A percentile compares a stretch with the other conserved stretches of the same genome.
These are phyloP conservation scores for Drosophila subpulchrella DNA, from an alignment of 1,140 invertebrate genomes.

Conservation along the genomic window DNA sequence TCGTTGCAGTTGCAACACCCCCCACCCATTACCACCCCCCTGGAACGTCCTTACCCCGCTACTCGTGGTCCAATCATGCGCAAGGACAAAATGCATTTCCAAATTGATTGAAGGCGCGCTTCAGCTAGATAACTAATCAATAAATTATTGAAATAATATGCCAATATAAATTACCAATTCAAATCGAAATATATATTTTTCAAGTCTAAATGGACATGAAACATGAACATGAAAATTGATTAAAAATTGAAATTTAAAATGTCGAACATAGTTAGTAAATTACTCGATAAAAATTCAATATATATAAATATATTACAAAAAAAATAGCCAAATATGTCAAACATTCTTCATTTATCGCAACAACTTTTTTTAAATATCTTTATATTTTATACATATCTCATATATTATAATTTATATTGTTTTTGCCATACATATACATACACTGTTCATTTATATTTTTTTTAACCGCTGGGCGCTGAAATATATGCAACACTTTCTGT, in stretches of 20 bases:
- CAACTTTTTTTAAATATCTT: no score
- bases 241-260: neutral
- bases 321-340: no score
- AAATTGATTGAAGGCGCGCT: slow-evolving; percentile 44
- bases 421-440: no score
- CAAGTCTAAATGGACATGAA: neutral
- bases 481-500: slow-evolving; percentile 25
- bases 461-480: slow-evolving; percentile 14
- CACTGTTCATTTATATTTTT: neutral
- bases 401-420: no score
- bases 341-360: no score
- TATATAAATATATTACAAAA: neutral
- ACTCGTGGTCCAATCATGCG: slow-evolving; percentile 39
- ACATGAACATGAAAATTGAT: neutral
- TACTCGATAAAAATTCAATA: neutral
- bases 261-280: neutral
- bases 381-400: no score
- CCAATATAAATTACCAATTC: neutral
- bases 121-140: slow-evolving; percentile 53
- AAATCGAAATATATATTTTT: neutral
- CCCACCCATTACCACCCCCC: neutral
- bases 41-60: slow-evolving; percentile 8
- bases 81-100: slow-evolving; percentile 54
- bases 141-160: slow-evolving; percentile 46
- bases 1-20: neutral